Conservation (phyloP, 2,113 vertebrate genomes). For the Spilogale gracilis region DNA sequence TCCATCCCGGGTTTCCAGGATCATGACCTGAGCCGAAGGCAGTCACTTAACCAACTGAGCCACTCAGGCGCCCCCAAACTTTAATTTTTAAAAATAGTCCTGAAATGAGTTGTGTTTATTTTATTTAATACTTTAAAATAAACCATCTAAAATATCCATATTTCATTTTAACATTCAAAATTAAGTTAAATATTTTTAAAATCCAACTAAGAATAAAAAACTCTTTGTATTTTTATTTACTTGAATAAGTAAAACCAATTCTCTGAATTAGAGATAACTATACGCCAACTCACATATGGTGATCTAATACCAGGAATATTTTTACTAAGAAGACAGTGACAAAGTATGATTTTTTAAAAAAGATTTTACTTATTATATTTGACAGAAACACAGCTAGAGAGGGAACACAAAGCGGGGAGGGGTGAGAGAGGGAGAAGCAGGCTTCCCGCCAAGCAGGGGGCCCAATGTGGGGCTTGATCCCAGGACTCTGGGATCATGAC, state of each 20-base stretch:
- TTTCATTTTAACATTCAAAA: background rate
- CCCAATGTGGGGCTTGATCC: too few relatives aligned
- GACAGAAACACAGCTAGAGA: too few relatives aligned
- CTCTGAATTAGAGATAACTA: background rate
- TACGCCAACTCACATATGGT: too few relatives aligned
- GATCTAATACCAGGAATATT: background rate
- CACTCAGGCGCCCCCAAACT: background rate
- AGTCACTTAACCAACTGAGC: too few relatives aligned
- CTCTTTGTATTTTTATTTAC: background rate
- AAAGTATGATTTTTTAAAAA: background rate
- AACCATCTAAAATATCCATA: background rate
- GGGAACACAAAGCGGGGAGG: too few relatives aligned
- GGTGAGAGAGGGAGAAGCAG: too few relatives aligned
- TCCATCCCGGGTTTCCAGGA: too few relatives aligned
- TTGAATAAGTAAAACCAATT: background rate
- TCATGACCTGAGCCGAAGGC: too few relatives aligned
- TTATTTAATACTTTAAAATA: background rate
- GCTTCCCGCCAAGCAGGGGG: too few relatives aligned
- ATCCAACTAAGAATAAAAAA: background rate
- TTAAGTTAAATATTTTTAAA: background rate
- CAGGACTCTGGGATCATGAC: too few relatives aligned
- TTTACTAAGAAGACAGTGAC: background rate
- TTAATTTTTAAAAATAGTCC: background rate
- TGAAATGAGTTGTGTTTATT: background rate
- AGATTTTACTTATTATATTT: too few relatives aligned